Conservation (phyloP, 2,113 vertebrate genomes). For the Callorhinus ursinus region DNA sequence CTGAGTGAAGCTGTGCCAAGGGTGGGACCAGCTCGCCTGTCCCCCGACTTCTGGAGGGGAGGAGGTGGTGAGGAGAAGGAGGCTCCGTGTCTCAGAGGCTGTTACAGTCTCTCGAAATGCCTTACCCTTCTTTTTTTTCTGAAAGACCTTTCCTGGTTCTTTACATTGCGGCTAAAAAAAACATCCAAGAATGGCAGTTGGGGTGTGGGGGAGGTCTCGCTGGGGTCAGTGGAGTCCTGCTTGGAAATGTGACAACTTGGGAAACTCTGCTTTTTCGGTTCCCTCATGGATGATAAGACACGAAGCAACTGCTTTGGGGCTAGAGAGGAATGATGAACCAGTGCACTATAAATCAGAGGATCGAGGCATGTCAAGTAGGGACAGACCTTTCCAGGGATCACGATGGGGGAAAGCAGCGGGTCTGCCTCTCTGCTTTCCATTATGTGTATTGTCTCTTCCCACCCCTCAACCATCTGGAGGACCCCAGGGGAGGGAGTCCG, state of each 20-base stretch:
- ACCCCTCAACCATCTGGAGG: accelerated
- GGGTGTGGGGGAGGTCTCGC: neutral
- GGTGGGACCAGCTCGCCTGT: neutral
- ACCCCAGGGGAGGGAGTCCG: neutral
- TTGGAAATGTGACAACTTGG: neutral
- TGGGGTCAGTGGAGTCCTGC: neutral
- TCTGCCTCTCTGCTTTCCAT: accelerated
- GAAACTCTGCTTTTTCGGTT: neutral
- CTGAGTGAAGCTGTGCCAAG: neutral
- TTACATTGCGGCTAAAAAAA: neutral
- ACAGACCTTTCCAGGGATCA: neutral
- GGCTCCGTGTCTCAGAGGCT: neutral
- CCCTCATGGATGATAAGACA: neutral
- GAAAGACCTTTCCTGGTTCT: neutral
- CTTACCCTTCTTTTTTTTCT: neutral
- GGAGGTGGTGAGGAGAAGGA: neutral
- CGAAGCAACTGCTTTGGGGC: neutral
- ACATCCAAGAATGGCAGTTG: neutral
- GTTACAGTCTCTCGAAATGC: neutral
- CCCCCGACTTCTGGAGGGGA: neutral
- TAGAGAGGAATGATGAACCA: neutral
- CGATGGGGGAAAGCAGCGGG: accelerated
- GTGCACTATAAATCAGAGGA: neutral
- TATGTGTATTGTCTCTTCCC: accelerated
- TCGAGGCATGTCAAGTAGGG: neutral